A percentile compares a stretch with the other conserved stretches of the same genome.
phyloP scores from a whole-genome alignment of 2,797 vertebrate genomes.

The Neosalanx taihuensis region DNA sequence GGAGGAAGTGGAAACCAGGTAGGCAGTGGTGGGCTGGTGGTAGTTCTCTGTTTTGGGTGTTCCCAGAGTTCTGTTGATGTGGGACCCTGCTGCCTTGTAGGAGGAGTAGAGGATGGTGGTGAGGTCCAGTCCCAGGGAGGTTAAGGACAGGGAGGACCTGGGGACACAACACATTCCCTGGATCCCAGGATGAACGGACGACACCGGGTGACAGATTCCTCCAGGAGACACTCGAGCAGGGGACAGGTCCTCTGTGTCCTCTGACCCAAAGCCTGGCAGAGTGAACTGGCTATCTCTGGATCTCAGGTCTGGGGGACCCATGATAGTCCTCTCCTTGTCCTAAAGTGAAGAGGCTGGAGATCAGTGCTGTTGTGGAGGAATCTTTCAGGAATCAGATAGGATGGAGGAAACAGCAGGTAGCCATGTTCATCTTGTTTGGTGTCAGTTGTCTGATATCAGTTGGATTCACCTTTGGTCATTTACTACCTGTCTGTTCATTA shows the following conservation, averaged over 20 bases:
- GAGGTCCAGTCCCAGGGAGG: conserved; percentile 75
- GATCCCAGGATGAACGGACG: conserved; percentile 67
- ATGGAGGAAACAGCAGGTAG: conserved; percentile 13
- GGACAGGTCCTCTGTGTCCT: conserved; percentile 74
- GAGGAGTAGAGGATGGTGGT: conserved; percentile 77
- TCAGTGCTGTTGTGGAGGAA: background rate
- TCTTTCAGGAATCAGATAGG: conserved; percentile 32
- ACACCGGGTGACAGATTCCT: conserved; percentile 69
- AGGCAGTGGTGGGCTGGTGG: conserved; percentile 49
- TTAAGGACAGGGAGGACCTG: conserved; percentile 57
- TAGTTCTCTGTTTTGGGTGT: conserved; percentile 52
- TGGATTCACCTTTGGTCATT: conserved; percentile 36
- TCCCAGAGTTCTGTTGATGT: conserved; percentile 73
- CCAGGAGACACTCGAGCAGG: conserved; percentile 69
- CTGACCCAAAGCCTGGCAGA: conserved; percentile 80
- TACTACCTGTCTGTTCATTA: conserved; percentile 52
- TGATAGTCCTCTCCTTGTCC: conserved; percentile 49
- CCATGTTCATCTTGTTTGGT: conserved; percentile 26
- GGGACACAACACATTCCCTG: conserved; percentile 76
- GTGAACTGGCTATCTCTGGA: conserved; percentile 79
- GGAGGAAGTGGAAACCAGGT: conserved; percentile 60
- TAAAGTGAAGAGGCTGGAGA: background rate
- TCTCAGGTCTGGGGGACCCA: conserved; percentile 76
- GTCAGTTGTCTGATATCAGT: background rate
- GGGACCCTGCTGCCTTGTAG: conserved; percentile 78